phyloP scores from a whole-genome alignment of 2,113 vertebrate genomes.

The Urocolius indicus region DNA sequence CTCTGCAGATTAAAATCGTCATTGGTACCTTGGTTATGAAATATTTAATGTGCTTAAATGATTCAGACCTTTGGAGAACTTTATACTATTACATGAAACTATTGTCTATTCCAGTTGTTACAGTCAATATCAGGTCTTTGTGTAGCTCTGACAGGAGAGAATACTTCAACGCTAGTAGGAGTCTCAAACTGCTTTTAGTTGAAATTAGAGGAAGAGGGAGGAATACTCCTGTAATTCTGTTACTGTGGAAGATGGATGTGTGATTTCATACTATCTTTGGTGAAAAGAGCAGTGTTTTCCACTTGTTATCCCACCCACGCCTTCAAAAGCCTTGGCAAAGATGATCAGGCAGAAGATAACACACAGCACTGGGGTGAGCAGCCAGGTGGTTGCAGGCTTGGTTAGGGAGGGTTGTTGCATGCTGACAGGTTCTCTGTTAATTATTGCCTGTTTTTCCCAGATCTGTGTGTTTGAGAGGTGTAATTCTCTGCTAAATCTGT shows the following conservation, averaged over 20 bases:
- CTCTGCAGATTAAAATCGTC: not conserved
- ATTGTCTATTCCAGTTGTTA: not conserved
- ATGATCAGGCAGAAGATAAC: accelerated
- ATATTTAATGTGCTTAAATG: not conserved
- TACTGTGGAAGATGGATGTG: not conserved
- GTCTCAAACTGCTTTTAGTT: not conserved
- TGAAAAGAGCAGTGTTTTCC: not conserved
- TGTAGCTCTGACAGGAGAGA: not conserved
- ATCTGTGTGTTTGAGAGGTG: not conserved
- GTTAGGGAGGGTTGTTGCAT: not conserved
- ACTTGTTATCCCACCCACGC: not conserved
- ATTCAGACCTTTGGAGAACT: not conserved
- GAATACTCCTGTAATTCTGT: not conserved
- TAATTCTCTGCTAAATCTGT: not conserved
- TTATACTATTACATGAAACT: not conserved
- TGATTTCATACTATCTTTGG: not conserved
- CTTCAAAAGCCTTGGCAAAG: not conserved
- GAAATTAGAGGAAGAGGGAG: not conserved
- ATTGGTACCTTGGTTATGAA: not conserved
- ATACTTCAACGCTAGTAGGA: not conserved
- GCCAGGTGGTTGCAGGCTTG: not conserved
- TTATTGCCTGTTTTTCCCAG: not conserved
- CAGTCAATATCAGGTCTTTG: accelerated
- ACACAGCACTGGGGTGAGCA: not conserved
- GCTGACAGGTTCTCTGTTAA: not conserved